A percentile compares a stretch with the other conserved stretches of the same genome.
Conservation (phyloP, 2,113 vertebrate species). For the Hypomesus transpacificus region DNA sequence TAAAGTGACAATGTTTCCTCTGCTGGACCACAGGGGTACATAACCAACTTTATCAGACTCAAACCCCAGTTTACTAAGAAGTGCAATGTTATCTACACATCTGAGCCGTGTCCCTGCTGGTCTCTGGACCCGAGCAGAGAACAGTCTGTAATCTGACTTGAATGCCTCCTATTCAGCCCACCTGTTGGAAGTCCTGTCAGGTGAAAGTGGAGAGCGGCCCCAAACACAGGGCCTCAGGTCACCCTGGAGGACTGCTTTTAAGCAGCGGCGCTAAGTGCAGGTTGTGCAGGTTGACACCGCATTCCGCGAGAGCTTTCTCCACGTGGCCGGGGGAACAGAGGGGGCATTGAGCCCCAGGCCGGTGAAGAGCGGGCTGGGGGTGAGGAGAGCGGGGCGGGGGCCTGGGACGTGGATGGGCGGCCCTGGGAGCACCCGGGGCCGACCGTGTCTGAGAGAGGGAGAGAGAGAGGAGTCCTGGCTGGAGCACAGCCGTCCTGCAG, state of each 20-base stretch:
- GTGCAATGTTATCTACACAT: not conserved
- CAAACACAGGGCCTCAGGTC: slow-evolving; percentile 48
- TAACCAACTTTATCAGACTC: too few species aligned
- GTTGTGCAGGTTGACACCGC: slow-evolving; percentile 47
- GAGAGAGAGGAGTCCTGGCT: not conserved
- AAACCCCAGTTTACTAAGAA: too few species aligned
- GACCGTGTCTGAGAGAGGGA: not conserved
- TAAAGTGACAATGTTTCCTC: too few species aligned
- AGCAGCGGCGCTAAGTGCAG: slow-evolving; percentile 41
- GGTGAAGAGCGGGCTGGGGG: not conserved
- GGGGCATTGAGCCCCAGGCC: slow-evolving; percentile 48
- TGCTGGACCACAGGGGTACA: too few species aligned
- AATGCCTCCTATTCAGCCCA: slow-evolving; percentile 48
- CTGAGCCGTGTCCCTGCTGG: slow-evolving; percentile 1
- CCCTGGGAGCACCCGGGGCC: slow-evolving; percentile 7
- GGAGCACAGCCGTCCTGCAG: too few species aligned
- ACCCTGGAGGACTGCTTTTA: slow-evolving; percentile 30
- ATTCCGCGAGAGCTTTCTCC: slow-evolving; percentile 55
- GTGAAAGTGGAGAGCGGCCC: slow-evolving; percentile 51
- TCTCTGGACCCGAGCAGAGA: slow-evolving; percentile 12
- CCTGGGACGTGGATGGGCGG: slow-evolving; percentile 22
- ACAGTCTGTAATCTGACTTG: slow-evolving; percentile 33
- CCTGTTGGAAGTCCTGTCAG: slow-evolving; percentile 41
- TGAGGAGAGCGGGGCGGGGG: not conserved
- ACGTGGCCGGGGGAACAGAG: slow-evolving; percentile 49